Percentiles rank a stretch among this genome's conserved stretches.
These are phyloP conservation scores for Pollicipes pollicipes DNA, from an alignment of 1,140 invertebrate species.

Conservation along the genomic window DNA sequence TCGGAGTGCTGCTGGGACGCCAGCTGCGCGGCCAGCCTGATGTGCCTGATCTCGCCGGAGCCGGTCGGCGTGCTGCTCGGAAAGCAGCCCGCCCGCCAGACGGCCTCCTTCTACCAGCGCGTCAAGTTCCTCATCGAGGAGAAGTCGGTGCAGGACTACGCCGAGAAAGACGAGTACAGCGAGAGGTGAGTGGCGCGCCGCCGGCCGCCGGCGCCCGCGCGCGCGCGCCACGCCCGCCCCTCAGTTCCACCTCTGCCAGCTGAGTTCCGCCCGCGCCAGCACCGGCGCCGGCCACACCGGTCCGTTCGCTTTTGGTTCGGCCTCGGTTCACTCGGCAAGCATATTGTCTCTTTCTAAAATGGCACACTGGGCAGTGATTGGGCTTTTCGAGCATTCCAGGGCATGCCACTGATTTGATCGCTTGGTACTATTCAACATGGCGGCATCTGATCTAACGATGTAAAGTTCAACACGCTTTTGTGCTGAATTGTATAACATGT, in stretches of 20 bases:
- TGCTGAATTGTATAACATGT: too few species aligned
- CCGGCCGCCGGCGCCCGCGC: too few species aligned
- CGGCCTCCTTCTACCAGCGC: slow-evolving; percentile 91
- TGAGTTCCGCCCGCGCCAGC: not conserved
- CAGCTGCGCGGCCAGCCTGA: slow-evolving; percentile 68
- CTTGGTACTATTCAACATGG: too few species aligned
- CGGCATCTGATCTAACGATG: too few species aligned
- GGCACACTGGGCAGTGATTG: too few species aligned
- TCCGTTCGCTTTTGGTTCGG: not conserved
- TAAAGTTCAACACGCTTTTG: too few species aligned
- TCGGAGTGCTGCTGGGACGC: slow-evolving; percentile 71
- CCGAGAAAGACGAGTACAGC: slow-evolving; percentile 88
- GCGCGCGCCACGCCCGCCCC: too few species aligned
- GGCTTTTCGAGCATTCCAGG: too few species aligned
- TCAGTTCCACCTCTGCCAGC: not conserved
- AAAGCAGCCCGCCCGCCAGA: slow-evolving; percentile 87
- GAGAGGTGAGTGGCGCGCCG: slow-evolving; percentile 61
- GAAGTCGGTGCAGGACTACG: slow-evolving; percentile 94
- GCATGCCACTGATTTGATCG: too few species aligned
- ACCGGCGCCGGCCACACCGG: too few species aligned
- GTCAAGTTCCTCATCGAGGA: slow-evolving; percentile 97
- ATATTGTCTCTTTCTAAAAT: slow-evolving; percentile 2
- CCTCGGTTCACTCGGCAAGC: not conserved
- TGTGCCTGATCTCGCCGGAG: slow-evolving; percentile 86
- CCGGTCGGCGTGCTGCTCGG: slow-evolving; percentile 83